Evolutionary conservation across 2,888 invertebrate species (phyloP).

Genomic region (Scaptodrosophila latifasciaeformis): DNA sequence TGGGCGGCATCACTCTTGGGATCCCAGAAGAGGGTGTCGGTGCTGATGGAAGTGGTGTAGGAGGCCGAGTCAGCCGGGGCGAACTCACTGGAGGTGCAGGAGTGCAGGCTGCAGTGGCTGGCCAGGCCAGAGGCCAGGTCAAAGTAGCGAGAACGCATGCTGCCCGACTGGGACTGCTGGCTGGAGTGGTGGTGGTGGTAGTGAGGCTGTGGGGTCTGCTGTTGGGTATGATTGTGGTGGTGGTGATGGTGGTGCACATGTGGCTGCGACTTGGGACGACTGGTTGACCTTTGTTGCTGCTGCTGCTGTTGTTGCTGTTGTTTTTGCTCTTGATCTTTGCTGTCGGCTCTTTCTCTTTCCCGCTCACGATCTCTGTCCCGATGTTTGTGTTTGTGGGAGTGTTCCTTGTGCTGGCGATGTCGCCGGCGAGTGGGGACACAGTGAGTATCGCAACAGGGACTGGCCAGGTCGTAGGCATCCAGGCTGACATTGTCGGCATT

Average conservation of each 20-base stretch:
- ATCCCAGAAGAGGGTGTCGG: constrained; percentile 91
- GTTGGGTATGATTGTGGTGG: constrained; percentile 64
- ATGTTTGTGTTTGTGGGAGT: constrained; percentile 78
- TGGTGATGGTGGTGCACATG: constrained; percentile 50
- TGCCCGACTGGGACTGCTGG: constrained; percentile 58
- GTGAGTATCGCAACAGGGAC: constrained; percentile 90
- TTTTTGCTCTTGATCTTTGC: constrained; percentile 76
- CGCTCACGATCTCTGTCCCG: constrained; percentile 75
- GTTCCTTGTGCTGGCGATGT: constrained; percentile 79
- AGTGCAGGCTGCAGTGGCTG: constrained; percentile 88
- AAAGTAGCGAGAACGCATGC: constrained; percentile 78
- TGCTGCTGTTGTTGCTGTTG: constrained; percentile 76
- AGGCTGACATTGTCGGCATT: constrained; percentile 83
- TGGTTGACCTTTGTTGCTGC: constrained; percentile 35
- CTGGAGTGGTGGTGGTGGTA: constrained; percentile 68
- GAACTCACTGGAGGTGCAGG: constrained; percentile 85
- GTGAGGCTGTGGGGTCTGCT: constrained; percentile 30
- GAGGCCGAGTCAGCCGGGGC: constrained; percentile 85
- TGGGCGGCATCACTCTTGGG: constrained; percentile 74
- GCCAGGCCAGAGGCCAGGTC: constrained; percentile 82
- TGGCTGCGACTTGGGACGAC: constrained; percentile 10
- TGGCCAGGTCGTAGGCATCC: constrained; percentile 90
- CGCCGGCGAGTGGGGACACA: constrained; percentile 83
- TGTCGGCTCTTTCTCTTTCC: constrained; percentile 70
- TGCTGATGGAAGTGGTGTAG: constrained; percentile 89